These are phyloP conservation scores for Carduelis carduelis DNA, from an alignment of 2,797 vertebrate genomes.

Conservation along the genomic window DNA sequence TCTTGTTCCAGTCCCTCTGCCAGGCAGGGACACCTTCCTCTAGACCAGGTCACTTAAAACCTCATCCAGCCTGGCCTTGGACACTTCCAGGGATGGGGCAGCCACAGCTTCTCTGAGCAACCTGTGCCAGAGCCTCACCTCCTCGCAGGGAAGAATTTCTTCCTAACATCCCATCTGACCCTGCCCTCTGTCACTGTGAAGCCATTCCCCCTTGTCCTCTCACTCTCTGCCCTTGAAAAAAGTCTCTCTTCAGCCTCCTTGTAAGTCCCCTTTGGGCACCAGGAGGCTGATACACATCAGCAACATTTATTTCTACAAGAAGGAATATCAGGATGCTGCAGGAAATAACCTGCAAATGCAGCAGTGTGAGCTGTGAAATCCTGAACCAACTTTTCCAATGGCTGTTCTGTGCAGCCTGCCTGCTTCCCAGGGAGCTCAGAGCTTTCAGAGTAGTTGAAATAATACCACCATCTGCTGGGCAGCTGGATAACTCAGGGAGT, in stretches of 20 bases:
- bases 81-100: background rate
- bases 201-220: background rate
- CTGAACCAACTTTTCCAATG: background rate
- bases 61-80: accelerated
- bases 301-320: background rate
- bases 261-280: background rate
- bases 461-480: constrained; percentile 79
- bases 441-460: constrained; percentile 63
- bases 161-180: too few relatives aligned
- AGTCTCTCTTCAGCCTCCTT: background rate
- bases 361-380: background rate
- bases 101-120: accelerated
- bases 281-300: background rate
- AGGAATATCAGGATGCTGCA: background rate
- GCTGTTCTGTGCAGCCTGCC: background rate
- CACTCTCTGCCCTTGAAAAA: background rate
- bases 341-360: background rate
- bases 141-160: background rate
- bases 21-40: background rate
- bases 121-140: accelerated
- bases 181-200: background rate
- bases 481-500: background rate
- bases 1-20: too few relatives aligned
- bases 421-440: background rate
- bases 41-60: background rate